These are phyloP conservation scores for Apamea anceps DNA, from an alignment of 2,888 invertebrate genomes.

Conservation along the genomic window DNA sequence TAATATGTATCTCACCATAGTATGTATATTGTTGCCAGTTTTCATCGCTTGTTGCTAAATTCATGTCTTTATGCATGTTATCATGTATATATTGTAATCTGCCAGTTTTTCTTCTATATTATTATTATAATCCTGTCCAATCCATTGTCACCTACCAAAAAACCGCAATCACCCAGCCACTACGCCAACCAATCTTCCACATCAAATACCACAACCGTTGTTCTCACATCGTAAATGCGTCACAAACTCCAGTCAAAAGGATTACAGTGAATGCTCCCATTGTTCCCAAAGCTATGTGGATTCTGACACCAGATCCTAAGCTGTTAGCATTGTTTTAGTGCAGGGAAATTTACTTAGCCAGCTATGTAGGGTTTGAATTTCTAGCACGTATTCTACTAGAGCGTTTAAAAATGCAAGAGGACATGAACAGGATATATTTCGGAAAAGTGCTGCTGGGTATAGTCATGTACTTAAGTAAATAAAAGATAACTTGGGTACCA, in stretches of 20 bases:
- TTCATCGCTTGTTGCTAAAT: neutral
- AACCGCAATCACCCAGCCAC: neutral
- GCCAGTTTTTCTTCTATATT: no score
- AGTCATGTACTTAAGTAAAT: conserved; percentile 29
- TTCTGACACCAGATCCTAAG: conserved; percentile 59
- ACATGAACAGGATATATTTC: conserved; percentile 32
- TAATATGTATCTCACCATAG: neutral
- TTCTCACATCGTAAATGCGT: conserved; percentile 53
- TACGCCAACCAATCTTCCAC: conserved; percentile 21
- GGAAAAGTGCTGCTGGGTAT: conserved; percentile 23
- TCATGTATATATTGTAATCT: neutral
- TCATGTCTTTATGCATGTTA: no score
- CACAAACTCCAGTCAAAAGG: conserved; percentile 58
- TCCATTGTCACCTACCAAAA: neutral
- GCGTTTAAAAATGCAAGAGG: conserved; percentile 47
- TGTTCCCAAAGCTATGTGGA: conserved; percentile 55
- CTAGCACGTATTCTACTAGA: conserved; percentile 46
- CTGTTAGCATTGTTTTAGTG: conserved; percentile 64
- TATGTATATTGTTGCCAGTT: neutral
- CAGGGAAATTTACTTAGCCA: conserved; percentile 54
- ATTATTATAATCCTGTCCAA: neutral
- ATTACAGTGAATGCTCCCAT: conserved; percentile 56
- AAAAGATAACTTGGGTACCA: conserved; percentile 3
- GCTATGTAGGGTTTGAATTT: conserved; percentile 33
- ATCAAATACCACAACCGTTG: conserved; percentile 39